Conservation (phyloP, 2,888 invertebrate species). For the Ophion ventricosus region DNA sequence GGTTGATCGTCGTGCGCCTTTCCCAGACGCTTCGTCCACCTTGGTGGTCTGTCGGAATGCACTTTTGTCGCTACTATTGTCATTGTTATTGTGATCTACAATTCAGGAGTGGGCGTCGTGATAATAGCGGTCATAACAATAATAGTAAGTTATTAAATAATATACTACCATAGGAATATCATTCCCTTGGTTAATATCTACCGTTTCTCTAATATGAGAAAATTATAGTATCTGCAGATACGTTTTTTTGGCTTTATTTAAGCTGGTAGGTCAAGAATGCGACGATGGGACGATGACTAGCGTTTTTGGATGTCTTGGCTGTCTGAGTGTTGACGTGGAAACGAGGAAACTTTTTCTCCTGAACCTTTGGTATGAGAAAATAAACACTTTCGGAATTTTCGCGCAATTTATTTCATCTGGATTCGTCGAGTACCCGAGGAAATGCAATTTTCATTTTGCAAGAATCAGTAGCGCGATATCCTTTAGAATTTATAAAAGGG, state of each 20-base stretch:
- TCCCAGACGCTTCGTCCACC: constrained; percentile 8
- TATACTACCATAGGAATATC: neutral
- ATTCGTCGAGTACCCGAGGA: no score
- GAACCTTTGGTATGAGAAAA: no score
- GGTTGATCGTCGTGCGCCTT: neutral
- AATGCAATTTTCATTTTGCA: no score
- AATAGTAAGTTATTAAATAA: neutral
- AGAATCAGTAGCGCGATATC: no score
- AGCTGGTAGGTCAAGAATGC: neutral
- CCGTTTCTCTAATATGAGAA: neutral
- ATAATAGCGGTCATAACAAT: neutral
- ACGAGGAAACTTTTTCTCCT: no score
- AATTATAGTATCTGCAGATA: neutral
- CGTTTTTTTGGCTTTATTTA: neutral
- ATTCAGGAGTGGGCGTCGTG: neutral
- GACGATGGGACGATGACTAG: neutral
- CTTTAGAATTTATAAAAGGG: no score
- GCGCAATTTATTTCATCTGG: no score
- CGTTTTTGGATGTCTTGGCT: neutral
- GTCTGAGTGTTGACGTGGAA: no score
- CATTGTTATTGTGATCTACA: neutral
- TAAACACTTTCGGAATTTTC: no score
- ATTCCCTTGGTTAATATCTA: neutral
- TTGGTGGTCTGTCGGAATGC: constrained; percentile 12
- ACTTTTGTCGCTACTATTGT: neutral